Conservation (phyloP, 2,113 vertebrate species). For the Macheiramphus alcinus region DNA sequence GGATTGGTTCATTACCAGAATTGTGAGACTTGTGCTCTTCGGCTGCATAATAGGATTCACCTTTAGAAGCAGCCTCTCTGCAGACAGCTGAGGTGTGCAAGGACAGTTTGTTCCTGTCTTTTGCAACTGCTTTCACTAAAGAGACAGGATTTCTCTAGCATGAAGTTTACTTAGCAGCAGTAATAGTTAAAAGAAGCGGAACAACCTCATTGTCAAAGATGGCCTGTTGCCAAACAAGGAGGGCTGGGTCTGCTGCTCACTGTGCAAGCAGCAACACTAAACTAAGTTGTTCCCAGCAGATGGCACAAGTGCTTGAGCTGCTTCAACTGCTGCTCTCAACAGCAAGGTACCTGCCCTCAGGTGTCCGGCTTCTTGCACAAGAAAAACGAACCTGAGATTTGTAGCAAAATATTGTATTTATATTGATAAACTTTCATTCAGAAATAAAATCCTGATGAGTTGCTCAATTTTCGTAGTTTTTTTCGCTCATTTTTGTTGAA, state of each 20-base stretch:
- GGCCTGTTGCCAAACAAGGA: background rate
- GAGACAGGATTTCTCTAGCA: background rate
- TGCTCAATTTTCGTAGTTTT: background rate
- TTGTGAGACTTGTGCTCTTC: background rate
- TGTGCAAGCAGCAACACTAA: background rate
- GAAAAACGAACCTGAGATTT: background rate
- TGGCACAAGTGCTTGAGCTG: background rate
- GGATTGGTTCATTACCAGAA: background rate
- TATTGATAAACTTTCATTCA: background rate
- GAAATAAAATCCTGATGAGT: background rate
- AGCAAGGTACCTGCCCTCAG: background rate
- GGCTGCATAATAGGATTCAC: background rate
- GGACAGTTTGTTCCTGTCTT: background rate
- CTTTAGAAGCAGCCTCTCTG: background rate
- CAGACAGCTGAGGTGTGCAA: background rate
- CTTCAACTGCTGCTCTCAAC: background rate
- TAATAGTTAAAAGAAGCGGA: background rate
- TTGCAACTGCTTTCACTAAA: background rate
- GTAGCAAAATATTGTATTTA: background rate
- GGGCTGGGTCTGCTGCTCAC: background rate
- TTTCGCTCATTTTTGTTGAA: background rate
- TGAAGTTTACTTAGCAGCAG: background rate
- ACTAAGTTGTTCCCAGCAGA: background rate
- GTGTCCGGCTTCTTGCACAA: background rate
- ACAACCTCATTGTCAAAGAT: background rate